Evolutionary conservation across 2,113 vertebrate genomes (phyloP).

Genomic region (Xiphias gladius): DNA sequence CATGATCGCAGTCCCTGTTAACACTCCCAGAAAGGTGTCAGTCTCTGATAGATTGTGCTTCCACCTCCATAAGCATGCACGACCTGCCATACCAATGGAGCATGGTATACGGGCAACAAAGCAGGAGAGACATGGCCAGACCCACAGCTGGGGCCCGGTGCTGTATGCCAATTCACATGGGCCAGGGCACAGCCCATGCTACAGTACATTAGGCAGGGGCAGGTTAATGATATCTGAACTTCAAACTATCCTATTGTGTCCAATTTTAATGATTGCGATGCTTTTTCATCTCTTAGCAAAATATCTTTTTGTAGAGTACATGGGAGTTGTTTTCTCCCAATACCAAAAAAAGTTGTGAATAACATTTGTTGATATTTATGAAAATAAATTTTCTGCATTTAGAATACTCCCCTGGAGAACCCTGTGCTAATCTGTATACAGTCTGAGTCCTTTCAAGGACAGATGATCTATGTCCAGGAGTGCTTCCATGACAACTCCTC

Average conservation of each 20-base stretch:
- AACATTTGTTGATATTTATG: neutral
- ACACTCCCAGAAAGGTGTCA: constrained; percentile 40
- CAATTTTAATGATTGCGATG: neutral
- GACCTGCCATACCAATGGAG: constrained; percentile 66
- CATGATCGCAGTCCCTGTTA: constrained; percentile 46
- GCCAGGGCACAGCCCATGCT: constrained; percentile 34
- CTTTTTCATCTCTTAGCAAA: neutral
- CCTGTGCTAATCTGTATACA: constrained; percentile 14
- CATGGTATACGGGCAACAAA: constrained; percentile 59
- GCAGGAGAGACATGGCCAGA: constrained; percentile 49
- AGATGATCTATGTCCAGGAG: constrained; percentile 47
- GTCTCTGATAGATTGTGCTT: constrained; percentile 41
- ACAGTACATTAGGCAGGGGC: constrained; percentile 2
- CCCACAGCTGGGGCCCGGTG: constrained; percentile 67
- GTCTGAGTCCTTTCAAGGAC: constrained; percentile 58
- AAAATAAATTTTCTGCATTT: constrained; percentile 2
- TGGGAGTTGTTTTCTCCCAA: neutral
- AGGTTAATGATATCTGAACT: neutral
- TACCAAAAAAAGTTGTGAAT: neutral
- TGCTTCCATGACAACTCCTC: constrained; percentile 65
- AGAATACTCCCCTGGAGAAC: neutral
- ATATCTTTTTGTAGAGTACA: neutral
- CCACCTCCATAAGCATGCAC: constrained; percentile 43
- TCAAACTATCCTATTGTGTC: neutral
- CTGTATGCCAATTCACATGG: constrained; percentile 34